These are phyloP conservation scores for Drosophila seguyi DNA, from an alignment of 1,140 invertebrate species.

Conservation along the genomic window DNA sequence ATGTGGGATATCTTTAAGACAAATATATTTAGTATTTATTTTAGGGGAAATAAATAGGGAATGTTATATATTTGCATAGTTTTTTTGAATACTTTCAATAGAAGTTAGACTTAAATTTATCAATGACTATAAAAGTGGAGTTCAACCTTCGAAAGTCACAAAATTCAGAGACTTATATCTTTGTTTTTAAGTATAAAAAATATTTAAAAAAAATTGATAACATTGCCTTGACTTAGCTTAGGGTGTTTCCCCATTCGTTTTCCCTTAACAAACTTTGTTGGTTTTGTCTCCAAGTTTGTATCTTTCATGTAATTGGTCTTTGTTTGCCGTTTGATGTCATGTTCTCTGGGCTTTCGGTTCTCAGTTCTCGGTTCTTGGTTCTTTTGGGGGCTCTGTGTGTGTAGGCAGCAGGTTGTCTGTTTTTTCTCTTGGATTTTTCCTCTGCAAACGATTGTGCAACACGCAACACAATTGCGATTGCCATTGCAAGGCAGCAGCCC, in stretches of 20 bases:
- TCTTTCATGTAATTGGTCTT: slow-evolving; percentile 76
- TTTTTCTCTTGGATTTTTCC: slow-evolving; percentile 29
- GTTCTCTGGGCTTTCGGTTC: slow-evolving; percentile 63
- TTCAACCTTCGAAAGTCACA: background rate
- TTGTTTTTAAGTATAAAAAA: background rate
- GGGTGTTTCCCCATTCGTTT: slow-evolving; percentile 10
- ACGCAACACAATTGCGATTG: slow-evolving; percentile 68
- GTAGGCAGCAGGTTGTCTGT: slow-evolving; percentile 66
- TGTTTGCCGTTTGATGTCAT: slow-evolving; percentile 81
- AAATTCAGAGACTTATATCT: too few relatives aligned
- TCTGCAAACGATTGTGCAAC: slow-evolving; percentile 75
- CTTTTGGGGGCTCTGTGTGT: slow-evolving; percentile 36
- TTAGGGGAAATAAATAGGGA: background rate
- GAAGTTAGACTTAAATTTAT: fast-evolving
- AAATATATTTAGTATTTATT: background rate
- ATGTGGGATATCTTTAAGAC: background rate
- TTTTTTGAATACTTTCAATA: too few relatives aligned
- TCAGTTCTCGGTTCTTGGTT: slow-evolving; percentile 17
- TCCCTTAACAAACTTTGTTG: background rate
- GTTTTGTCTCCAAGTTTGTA: slow-evolving; percentile 32
- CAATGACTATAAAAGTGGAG: background rate
- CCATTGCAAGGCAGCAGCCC: slow-evolving; percentile 66
- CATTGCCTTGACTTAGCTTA: background rate
- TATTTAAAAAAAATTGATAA: background rate
- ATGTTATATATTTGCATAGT: fast-evolving